phyloP scores from a whole-genome alignment of 1,140 invertebrate genomes.

The Leptopilina clavipes region DNA sequence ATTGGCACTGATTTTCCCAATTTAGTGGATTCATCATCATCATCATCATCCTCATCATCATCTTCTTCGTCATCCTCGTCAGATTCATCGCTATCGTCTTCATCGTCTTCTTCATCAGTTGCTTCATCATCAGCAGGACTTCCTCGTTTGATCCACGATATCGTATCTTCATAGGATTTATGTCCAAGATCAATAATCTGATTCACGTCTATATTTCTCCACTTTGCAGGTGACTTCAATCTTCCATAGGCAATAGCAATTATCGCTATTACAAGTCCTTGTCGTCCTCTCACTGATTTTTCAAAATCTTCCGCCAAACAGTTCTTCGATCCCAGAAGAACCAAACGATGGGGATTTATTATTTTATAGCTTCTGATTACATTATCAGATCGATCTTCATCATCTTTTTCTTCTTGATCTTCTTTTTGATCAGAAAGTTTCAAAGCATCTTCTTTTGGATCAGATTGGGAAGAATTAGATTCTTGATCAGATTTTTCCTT shows the following conservation, averaged over 20 bases:
- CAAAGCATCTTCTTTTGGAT: not conserved
- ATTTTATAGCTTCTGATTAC: slow-evolving; percentile 55
- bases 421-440: not conserved
- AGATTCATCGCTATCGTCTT: slow-evolving; percentile 36
- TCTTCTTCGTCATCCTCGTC: slow-evolving; percentile 42
- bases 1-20: slow-evolving; percentile 35
- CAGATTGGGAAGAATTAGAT: too few relatives aligned
- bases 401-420: not conserved
- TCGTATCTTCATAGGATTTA: slow-evolving; percentile 51
- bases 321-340: slow-evolving; percentile 61
- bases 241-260: slow-evolving; percentile 55
- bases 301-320: slow-evolving; percentile 50
- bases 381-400: too few relatives aligned
- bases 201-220: slow-evolving; percentile 63
- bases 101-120: slow-evolving; percentile 45
- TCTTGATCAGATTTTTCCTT: not conserved
- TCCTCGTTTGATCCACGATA: slow-evolving; percentile 57
- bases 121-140: slow-evolving; percentile 37
- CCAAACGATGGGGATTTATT: slow-evolving; percentile 58
- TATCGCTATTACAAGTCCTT: slow-evolving; percentile 60
- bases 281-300: slow-evolving; percentile 55
- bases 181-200: slow-evolving; percentile 58
- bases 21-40: slow-evolving; percentile 25
- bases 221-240: slow-evolving; percentile 53
- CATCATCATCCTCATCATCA: slow-evolving; percentile 46